Evolutionary conservation across 2,888 invertebrate genomes (phyloP).

Genomic region (Cephalotes varians): DNA sequence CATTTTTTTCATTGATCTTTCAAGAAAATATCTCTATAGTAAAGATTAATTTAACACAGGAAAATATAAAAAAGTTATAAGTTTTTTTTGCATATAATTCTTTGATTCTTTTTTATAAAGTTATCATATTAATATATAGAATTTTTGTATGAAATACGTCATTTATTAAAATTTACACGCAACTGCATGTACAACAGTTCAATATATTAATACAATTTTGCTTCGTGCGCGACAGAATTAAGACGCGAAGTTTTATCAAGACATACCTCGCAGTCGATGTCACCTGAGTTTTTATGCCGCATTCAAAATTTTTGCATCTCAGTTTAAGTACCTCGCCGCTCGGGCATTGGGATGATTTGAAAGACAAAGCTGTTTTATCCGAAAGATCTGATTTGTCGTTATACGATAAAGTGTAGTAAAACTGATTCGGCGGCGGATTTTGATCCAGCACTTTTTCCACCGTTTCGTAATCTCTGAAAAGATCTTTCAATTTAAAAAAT

Average conservation of each 20-base stretch:
- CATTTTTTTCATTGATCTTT: not conserved
- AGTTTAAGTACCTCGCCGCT: slow-evolving; percentile 89
- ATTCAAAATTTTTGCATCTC: slow-evolving; percentile 90
- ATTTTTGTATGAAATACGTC: not conserved
- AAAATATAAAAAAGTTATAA: not conserved
- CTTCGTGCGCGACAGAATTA: not conserved
- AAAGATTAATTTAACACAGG: not conserved
- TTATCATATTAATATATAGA: not conserved
- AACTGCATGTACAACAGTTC: too few species aligned
- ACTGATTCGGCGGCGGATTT: slow-evolving; percentile 70
- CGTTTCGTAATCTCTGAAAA: slow-evolving; percentile 84
- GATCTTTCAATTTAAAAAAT: not conserved
- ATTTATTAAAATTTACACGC: too few species aligned
- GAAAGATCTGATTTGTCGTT: slow-evolving; percentile 82
- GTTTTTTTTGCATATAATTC: not conserved
- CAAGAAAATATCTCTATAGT: not conserved
- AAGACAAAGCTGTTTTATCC: slow-evolving; percentile 89
- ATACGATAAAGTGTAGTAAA: slow-evolving; percentile 89
- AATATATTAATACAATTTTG: not conserved
- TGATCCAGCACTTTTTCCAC: slow-evolving; percentile 83
- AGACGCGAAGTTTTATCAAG: not conserved
- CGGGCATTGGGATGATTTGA: slow-evolving; percentile 89
- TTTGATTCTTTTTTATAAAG: not conserved
- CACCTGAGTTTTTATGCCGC: slow-evolving; percentile 91
- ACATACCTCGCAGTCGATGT: slow-evolving; percentile 89